A percentile compares a stretch with the other conserved stretches of the same genome.
phyloP scores from a whole-genome alignment of 2,888 invertebrate genomes.

The Phaonia tiefii region DNA sequence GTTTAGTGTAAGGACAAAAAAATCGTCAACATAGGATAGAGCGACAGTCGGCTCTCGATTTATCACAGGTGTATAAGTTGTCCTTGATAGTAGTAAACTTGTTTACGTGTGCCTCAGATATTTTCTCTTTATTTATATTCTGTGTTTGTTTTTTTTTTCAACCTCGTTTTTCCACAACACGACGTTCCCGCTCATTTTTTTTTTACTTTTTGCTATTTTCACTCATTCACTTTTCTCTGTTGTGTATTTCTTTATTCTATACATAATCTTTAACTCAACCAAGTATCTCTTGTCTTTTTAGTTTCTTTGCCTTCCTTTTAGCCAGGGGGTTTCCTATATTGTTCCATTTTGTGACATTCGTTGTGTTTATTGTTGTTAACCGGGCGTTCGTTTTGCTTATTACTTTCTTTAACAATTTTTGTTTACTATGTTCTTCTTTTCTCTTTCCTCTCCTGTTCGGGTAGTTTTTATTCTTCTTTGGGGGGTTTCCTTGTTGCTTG shows the following conservation, averaged over 20 bases:
- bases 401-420: not conserved
- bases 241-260: not conserved
- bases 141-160: not conserved
- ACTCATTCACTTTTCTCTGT: not conserved
- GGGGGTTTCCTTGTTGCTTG: not conserved
- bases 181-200: slow-evolving; percentile 39
- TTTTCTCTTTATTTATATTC: not conserved
- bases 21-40: no score
- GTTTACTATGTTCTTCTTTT: not conserved
- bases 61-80: no score
- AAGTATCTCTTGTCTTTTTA: slow-evolving; percentile 1
- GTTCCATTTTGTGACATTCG: no score
- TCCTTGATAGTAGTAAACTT: no score
- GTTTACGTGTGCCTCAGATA: not conserved
- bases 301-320: not conserved
- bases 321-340: no score
- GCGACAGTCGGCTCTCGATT: no score
- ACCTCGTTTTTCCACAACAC: not conserved
- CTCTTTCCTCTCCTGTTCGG: not conserved
- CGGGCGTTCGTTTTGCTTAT: not conserved
- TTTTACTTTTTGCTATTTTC: slow-evolving; percentile 15
- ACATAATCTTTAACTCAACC: not conserved
- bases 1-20: no score
- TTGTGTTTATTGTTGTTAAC: slow-evolving; percentile 10
- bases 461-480: not conserved